Evolutionary conservation across 2,797 vertebrate species (phyloP), one percentile per base, ranked within the genome.

Genomic region (Clarias laeviceps): DNA sequence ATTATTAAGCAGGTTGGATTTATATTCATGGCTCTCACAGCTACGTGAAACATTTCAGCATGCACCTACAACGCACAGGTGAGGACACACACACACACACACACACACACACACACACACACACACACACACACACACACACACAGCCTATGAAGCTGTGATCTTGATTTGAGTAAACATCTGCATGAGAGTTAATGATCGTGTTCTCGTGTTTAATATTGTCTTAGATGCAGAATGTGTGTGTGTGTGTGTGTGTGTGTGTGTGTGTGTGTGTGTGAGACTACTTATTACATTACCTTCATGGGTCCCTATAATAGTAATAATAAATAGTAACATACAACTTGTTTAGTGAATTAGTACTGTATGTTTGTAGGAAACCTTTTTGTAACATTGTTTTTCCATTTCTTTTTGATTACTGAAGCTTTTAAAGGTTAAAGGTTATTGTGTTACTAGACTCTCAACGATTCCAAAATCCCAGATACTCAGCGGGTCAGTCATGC

Each of bases 91-190:
- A 77, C 50, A 57, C 73, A 56, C 73, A 74, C 37, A 50, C 69
- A 24, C 68, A 70, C 66, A 69, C 66, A 69, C 66, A 18, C 68
- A 40, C 17, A 40, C 70, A 73, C 70, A 73, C 45, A 56, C 72
- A 74, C 45, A n/a, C 40, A 74, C 27, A 66, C 64, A 15, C n/a
- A 66, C 27, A 32, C 27, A 66, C 27, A 66, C 12, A 66, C 27
- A 27, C 37, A 45, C 34, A 50, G 70, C 22, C 2, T n/a, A 12
- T 17, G n/a, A 72, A 72, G 40, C 37, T 50, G 24, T 12, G 72
- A 56, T 74, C 45, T 18, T 18, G 14, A 29, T 54, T 54, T 74
- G 45, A 74, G 72, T 74, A 54, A 45, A 24, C 37, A n/a, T 70
- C 34, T n/a, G 12, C 4, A n/a, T 50, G 22, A 45, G 37, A 45